phyloP scores from a whole-genome alignment of 2,113 vertebrate genomes.

The Oxygymnocypris stewartii region DNA sequence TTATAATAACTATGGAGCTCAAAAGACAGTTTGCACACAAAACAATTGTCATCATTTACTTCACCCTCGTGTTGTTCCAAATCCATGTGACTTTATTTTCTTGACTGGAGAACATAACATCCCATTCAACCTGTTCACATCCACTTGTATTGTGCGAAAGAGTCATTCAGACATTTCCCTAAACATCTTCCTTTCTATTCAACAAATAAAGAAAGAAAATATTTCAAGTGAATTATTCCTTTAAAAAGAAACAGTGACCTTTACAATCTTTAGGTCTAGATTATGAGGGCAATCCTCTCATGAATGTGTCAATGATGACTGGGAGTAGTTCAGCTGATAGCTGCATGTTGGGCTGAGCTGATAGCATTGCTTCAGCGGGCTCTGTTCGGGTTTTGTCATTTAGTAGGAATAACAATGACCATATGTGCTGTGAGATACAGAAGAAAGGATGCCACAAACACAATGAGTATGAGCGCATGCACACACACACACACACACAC shows the following conservation, averaged over 20 bases:
- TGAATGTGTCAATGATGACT: slow-evolving; percentile 18
- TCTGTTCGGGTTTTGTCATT: slow-evolving; percentile 3
- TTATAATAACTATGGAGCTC: too few species aligned
- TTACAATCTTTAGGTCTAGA: neutral
- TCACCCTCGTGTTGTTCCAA: slow-evolving; percentile 1
- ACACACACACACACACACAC: neutral
- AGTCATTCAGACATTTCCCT: neutral
- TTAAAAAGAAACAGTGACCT: neutral
- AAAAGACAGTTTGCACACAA: neutral
- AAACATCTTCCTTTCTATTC: neutral
- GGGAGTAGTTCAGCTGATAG: neutral
- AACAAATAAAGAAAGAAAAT: neutral
- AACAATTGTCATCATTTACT: neutral
- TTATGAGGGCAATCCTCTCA: neutral
- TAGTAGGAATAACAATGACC: slow-evolving; percentile 17
- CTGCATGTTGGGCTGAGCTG: slow-evolving; percentile 11
- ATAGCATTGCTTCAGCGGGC: neutral
- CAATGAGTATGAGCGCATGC: neutral
- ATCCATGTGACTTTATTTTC: neutral
- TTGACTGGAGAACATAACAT: neutral
- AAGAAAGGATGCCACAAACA: neutral
- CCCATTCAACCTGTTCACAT: neutral
- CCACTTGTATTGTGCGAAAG: neutral
- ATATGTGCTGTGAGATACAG: neutral
- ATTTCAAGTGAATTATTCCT: neutral